Evolutionary conservation across 2,113 vertebrate genomes (phyloP), one percentile per base, ranked within the genome.

Genomic region (Piprites chloris): DNA sequence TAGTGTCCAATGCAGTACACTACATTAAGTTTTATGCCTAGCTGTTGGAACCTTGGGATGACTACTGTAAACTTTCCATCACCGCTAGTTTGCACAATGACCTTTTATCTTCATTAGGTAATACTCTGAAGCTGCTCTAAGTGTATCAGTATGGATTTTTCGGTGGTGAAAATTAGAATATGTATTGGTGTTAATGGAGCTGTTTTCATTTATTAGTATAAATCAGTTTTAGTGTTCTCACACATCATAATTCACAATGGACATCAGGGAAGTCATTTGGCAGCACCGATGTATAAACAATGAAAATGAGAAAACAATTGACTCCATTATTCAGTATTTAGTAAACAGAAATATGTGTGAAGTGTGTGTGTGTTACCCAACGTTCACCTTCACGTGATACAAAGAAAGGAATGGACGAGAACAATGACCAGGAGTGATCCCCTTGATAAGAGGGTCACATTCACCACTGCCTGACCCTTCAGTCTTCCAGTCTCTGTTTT

Each of bases 1-100:
- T 92, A 86, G 49, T 75, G 37, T 58, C 26, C 78, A 53, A 81
- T 78, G 61, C 49, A 56, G 44, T 87, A 92, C 68, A 78, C 79
- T 82, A 86, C 90, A 92, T 93, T 93, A 94, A 94, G 88, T 79
- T 96, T 96, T 95, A 89, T 89, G 83, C 35, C 67, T 42, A 84
- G 72, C 56, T 77, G 59, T 58, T 84, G 65, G 85, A 90, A 78
- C 49, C 76, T 90, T 5, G 3, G 53, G 66, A 84, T 74, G 35
- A 22, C n/a, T 90, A 58, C 75, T 90, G 49, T 81, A 96, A 94
- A 90, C 92, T 90, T 89, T 56, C 56, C 28, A 74, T 86, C 61
- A 68, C 52, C 93, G 61, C 32, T 72, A 2, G 59, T 90, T 95
- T 93, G 92, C 30, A 63, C 55, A 71, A 44, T 81, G 95, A 94